Evolutionary conservation across 2,113 vertebrate genomes (phyloP).

Genomic region (Carassius carassius): DNA sequence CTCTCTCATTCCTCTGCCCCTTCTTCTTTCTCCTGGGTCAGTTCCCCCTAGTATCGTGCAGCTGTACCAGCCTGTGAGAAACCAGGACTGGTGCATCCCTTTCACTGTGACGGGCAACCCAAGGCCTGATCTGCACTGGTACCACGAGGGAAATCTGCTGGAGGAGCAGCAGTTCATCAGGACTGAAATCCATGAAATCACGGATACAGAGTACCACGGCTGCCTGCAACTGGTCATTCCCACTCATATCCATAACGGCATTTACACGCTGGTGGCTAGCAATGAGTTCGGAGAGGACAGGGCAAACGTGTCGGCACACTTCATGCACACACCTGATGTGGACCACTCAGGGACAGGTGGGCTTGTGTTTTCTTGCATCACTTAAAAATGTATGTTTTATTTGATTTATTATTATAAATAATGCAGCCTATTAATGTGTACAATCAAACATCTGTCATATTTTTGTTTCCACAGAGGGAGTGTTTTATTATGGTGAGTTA

Average conservation of each 20-base stretch:
- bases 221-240: slow-evolving; percentile 94
- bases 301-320: slow-evolving; percentile 85
- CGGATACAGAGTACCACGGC: slow-evolving; percentile 90
- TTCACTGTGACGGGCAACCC: slow-evolving; percentile 96
- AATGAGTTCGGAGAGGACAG: slow-evolving; percentile 88
- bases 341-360: slow-evolving; percentile 72
- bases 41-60: slow-evolving; percentile 91
- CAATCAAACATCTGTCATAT: slow-evolving; percentile 29
- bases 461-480: slow-evolving; percentile 55
- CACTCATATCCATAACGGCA: slow-evolving; percentile 94
- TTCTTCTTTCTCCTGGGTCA: slow-evolving; percentile 76
- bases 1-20: slow-evolving; percentile 54
- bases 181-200: slow-evolving; percentile 87
- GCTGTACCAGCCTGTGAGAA: slow-evolving; percentile 82
- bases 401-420: background rate
- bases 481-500: slow-evolving; percentile 67
- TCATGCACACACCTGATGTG: slow-evolving; percentile 85
- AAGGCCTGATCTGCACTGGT: slow-evolving; percentile 89
- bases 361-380: background rate
- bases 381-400: background rate
- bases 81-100: slow-evolving; percentile 98
- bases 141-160: slow-evolving; percentile 81
- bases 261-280: slow-evolving; percentile 88
- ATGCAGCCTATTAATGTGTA: background rate
- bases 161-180: slow-evolving; percentile 89